Base-by-base conservation (phyloP, 2,113 vertebrate species). In the Hemiprocne comata region DNA sequence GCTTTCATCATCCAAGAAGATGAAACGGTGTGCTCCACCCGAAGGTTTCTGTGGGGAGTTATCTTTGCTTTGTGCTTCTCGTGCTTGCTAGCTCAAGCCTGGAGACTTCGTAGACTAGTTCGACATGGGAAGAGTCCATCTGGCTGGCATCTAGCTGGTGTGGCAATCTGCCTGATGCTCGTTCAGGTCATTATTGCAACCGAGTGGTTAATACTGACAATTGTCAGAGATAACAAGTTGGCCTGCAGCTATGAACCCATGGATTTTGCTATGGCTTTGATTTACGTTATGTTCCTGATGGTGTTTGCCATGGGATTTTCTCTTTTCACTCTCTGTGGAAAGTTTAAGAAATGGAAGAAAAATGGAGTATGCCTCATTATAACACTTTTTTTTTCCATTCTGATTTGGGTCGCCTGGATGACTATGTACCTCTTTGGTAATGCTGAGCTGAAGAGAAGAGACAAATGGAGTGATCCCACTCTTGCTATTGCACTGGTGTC, bases 371-470 rank as follows among this genome's bases (percentile, higher is more conserved):
- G 99, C 98, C 97, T 99, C 83, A 97, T 99, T 87, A 80, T 99
- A 81, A 98, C 99, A 2, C 98, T 98, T 76, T 95, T 99, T 54
- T 97, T 99, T 76, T 99, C 99, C 4, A 58, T 99, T 94, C 97
- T 99, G 80, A 98, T 99, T 85, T 99, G 99, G 99, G 98, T 98
- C 17, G 98, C 99, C 88, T 99, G 99, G 99, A 97, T 99, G 97
- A 98, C 98, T 93, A 99, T 99, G 98, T 99, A 99, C 79, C 98
- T 99, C 48, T 99, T 99, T 6, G 99, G 99, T 46, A 99, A 99
- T 0, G 72, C 89, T 5, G 98, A 98, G 97, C 96, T 99, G 31
- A 97, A 96, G 44, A 98, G 94, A 55, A 98, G 97, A 38, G 98
- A 99, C 3, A 94, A 97, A 57, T 99, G 99, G 99, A 98, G 98